A percentile compares a stretch with the other conserved stretches of the same genome.
phyloP scores from a whole-genome alignment of 2,797 vertebrate genomes.

The Clarias fuscus region DNA sequence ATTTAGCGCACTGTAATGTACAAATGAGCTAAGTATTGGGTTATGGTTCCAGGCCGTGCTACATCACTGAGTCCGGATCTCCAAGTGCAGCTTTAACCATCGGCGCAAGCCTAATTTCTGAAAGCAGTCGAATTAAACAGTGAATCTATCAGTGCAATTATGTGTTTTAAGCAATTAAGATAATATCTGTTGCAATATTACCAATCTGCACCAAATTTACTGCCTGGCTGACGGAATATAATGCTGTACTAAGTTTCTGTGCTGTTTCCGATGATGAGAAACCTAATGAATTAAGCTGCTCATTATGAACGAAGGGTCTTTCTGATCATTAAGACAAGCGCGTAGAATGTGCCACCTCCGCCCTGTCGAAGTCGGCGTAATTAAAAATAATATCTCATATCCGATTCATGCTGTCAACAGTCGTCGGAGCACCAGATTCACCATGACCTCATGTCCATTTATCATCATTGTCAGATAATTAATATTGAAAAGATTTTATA shows the following conservation, averaged over 20 bases:
- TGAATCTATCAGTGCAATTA: constrained; percentile 85
- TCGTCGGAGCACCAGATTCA: constrained; percentile 73
- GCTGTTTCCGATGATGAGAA: constrained; percentile 81
- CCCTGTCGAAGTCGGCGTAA: constrained; percentile 88
- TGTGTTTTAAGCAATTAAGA: constrained; percentile 85
- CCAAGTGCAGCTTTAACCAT: constrained; percentile 3
- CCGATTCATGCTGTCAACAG: constrained; percentile 86
- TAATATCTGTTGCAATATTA: constrained; percentile 77
- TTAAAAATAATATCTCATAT: constrained; percentile 98
- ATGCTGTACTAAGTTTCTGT: constrained; percentile 72
- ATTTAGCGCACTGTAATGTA: background rate
- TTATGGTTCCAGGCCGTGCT: constrained; percentile 28
- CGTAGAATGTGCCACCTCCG: constrained; percentile 85
- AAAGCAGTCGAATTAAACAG: constrained; percentile 79
- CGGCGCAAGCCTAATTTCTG: constrained; percentile 38
- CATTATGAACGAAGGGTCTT: constrained; percentile 92
- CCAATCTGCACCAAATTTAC: constrained; percentile 73
- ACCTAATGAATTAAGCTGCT: constrained; percentile 93
- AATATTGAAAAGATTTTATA: constrained; percentile 77
- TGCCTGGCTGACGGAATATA: constrained; percentile 77
- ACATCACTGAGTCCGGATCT: constrained; percentile 23
- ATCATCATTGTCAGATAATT: constrained; percentile 80
- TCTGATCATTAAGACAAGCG: constrained; percentile 86
- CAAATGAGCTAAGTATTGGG: constrained; percentile 12
- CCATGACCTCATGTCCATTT: constrained; percentile 91